Conservation (phyloP, 2,797 vertebrate genomes). For the Gallinago solitaria region DNA sequence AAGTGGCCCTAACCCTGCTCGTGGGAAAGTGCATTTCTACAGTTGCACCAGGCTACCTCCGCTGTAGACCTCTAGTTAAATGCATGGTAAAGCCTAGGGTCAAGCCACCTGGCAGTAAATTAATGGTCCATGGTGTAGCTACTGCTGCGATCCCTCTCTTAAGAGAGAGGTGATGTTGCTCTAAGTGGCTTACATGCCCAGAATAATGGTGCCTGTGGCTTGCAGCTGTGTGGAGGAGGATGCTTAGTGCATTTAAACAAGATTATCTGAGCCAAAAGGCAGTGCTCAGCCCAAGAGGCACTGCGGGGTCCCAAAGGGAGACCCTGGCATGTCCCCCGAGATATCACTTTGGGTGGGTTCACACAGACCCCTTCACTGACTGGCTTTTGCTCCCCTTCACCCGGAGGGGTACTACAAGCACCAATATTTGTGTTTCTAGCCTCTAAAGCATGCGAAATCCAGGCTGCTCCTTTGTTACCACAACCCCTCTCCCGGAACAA, state of each 20-base stretch:
- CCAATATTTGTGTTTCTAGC: neutral
- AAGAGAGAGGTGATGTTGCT: neutral
- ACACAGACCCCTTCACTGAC: neutral
- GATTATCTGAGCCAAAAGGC: neutral
- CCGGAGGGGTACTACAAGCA: neutral
- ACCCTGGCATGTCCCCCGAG: accelerated
- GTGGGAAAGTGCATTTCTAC: neutral
- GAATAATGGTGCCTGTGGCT: constrained; percentile 18
- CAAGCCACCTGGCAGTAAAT: neutral
- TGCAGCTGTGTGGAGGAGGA: neutral
- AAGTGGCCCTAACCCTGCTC: neutral
- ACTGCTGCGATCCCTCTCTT: neutral
- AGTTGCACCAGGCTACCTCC: neutral
- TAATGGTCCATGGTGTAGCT: neutral
- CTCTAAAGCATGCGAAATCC: neutral
- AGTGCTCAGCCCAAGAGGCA: neutral
- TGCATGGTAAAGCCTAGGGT: neutral
- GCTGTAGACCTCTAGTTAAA: neutral
- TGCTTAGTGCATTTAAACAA: constrained; percentile 38
- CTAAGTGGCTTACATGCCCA: neutral
- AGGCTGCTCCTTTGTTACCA: neutral
- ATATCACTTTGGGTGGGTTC: neutral
- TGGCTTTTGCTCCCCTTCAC: neutral
- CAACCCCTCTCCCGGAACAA: neutral
- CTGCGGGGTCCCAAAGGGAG: neutral